Percentiles rank a stretch among this genome's conserved stretches.
Evolutionary conservation across 2,797 vertebrate species (phyloP).

Genomic region (Aldrovandia affinis): DNA sequence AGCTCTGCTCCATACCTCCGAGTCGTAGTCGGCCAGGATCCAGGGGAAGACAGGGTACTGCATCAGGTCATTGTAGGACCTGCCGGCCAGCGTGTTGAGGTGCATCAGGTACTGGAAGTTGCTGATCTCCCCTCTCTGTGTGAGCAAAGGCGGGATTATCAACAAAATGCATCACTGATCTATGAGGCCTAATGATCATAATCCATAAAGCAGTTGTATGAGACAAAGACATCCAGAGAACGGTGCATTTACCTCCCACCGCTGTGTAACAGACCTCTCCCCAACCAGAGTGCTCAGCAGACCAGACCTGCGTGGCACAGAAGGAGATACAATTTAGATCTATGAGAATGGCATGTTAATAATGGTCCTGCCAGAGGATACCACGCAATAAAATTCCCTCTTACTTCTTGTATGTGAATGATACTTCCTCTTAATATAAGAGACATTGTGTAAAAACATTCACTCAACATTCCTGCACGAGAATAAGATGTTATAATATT

Average conservation of each 20-base stretch:
- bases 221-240: slow-evolving; percentile 29
- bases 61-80: slow-evolving; percentile 98
- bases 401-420: not conserved
- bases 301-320: slow-evolving; percentile 79
- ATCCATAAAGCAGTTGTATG: slow-evolving; percentile 35
- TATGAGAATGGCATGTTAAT: not conserved
- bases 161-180: not conserved
- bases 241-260: slow-evolving; percentile 88
- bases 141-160: not conserved
- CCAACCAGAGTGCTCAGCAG: slow-evolving; percentile 96
- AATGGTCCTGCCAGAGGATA: no score
- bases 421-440: no score
- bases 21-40: slow-evolving; percentile 95
- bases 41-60: slow-evolving; percentile 99
- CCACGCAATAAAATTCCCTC: not conserved
- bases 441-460: no score
- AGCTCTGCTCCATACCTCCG: slow-evolving; percentile 76
- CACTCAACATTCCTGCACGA: no score
- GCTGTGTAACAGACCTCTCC: slow-evolving; percentile 95
- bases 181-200: not conserved
- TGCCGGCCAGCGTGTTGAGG: slow-evolving; percentile 93
- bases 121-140: slow-evolving; percentile 96
- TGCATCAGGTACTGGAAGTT: slow-evolving; percentile 99
- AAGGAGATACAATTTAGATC: not conserved
- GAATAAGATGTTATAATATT: no score